Evolutionary conservation across 2,113 vertebrate species (phyloP).

Genomic region (Tiliqua scincoides): DNA sequence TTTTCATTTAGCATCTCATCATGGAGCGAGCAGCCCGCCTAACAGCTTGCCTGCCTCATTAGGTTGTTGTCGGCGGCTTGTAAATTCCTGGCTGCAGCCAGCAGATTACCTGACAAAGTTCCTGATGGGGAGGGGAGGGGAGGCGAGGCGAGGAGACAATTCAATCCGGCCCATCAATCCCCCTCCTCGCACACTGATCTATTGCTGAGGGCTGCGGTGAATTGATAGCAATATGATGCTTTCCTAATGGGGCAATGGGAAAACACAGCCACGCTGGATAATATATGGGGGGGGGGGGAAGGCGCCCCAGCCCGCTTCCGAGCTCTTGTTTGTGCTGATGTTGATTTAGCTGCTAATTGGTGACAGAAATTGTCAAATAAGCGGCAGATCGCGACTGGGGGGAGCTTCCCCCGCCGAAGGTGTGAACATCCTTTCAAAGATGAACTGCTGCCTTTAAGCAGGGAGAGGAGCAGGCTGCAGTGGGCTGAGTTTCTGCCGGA

Average conservation of each 20-base stretch:
- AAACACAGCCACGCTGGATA: slow-evolving; percentile 64
- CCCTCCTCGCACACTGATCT: slow-evolving; percentile 80
- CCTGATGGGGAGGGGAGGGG: slow-evolving; percentile 81
- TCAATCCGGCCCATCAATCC: slow-evolving; percentile 87
- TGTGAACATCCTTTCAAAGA: slow-evolving; percentile 92
- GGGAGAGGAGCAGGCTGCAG: slow-evolving; percentile 36
- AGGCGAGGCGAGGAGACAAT: slow-evolving; percentile 77
- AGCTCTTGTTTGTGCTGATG: slow-evolving; percentile 91
- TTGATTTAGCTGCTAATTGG: slow-evolving; percentile 99
- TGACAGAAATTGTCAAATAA: slow-evolving; percentile 99
- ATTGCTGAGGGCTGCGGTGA: slow-evolving; percentile 76
- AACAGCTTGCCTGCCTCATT: slow-evolving; percentile 91
- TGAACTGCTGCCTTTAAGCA: slow-evolving; percentile 82
- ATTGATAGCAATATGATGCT: slow-evolving; percentile 84
- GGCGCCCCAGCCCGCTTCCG: slow-evolving; percentile 56
- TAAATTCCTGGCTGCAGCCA: slow-evolving; percentile 85
- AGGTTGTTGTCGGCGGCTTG: slow-evolving; percentile 88
- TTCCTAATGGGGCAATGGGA: slow-evolving; percentile 79
- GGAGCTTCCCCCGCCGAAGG: slow-evolving; percentile 88
- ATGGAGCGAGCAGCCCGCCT: slow-evolving; percentile 86
- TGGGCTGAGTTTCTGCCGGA: slow-evolving; percentile 86
- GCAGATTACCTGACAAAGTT: slow-evolving; percentile 95
- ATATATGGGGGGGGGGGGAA: slow-evolving; percentile 20
- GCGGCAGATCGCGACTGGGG: slow-evolving; percentile 91
- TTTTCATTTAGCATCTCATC: slow-evolving; percentile 98